These are phyloP conservation scores for Paralichthys olivaceus DNA, from an alignment of 2,113 vertebrate species.

Conservation along the genomic window DNA sequence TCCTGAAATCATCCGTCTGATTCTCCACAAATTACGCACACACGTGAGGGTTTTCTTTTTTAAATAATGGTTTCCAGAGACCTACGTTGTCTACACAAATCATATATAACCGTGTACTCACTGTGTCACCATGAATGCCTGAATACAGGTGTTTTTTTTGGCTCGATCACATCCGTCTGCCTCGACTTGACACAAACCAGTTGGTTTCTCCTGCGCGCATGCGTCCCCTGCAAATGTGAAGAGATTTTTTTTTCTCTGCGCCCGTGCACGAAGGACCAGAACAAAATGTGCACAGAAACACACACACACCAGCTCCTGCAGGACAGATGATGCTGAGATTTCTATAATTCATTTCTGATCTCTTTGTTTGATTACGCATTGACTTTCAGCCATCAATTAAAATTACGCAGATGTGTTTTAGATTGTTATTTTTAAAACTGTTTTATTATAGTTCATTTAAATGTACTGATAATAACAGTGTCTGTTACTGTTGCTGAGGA, in stretches of 20 bases:
- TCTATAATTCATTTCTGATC: too few relatives aligned
- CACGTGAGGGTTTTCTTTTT: too few relatives aligned
- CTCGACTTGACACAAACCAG: slow-evolving; percentile 67
- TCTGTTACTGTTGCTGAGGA: not conserved
- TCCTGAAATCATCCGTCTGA: slow-evolving; percentile 6
- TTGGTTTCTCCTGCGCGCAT: slow-evolving; percentile 74
- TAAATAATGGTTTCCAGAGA: too few relatives aligned
- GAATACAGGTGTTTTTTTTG: slow-evolving; percentile 70
- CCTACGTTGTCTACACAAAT: too few relatives aligned
- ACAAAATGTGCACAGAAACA: slow-evolving; percentile 43
- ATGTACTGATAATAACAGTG: not conserved
- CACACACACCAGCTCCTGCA: slow-evolving; percentile 3
- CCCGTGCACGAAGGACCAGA: slow-evolving; percentile 29
- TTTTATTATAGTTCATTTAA: too few relatives aligned
- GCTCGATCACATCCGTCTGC: slow-evolving; percentile 76
- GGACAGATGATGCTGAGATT: not conserved
- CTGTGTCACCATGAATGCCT: slow-evolving; percentile 83
- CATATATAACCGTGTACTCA: slow-evolving; percentile 58
- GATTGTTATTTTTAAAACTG: too few relatives aligned
- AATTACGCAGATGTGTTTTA: too few relatives aligned
- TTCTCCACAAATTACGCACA: not conserved
- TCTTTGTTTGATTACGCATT: too few relatives aligned
- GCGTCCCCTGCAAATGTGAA: slow-evolving; percentile 74
- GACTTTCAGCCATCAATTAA: too few relatives aligned
- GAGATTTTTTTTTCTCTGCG: slow-evolving; percentile 56